Percentiles rank a stretch among this genome's conserved stretches.
These are phyloP conservation scores for Phycodurus eques DNA, from an alignment of 2,113 vertebrate genomes.

Conservation along the genomic window DNA sequence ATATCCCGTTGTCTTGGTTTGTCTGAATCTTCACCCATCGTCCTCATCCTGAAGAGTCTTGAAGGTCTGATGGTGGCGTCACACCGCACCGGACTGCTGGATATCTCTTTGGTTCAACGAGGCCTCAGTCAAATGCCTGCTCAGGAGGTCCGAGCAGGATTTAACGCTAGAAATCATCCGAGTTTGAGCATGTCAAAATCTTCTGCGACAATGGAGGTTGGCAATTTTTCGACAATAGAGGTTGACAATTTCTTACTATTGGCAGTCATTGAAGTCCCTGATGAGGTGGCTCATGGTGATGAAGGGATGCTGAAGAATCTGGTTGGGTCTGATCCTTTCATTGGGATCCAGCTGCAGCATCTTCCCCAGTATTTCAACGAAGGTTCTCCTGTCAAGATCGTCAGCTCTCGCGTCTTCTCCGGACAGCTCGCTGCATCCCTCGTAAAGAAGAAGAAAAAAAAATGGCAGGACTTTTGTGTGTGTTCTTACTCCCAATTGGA, in stretches of 20 bases:
- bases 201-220: neutral
- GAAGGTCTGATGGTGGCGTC: neutral
- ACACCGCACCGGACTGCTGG: neutral
- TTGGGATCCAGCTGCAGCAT: slow-evolving; percentile 6
- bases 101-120: slow-evolving; percentile 1
- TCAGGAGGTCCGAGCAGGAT: slow-evolving; percentile 2
- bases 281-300: slow-evolving; percentile 8
- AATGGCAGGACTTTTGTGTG: neutral
- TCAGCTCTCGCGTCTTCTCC: slow-evolving; percentile 4
- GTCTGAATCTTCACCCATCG: neutral
- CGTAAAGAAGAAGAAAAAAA: neutral
- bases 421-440: neutral
- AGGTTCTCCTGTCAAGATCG: neutral
- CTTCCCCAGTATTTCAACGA: slow-evolving; percentile 5
- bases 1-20: neutral
- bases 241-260: slow-evolving; percentile 4
- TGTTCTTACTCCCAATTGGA: too few relatives aligned
- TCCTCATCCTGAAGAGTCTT: neutral
- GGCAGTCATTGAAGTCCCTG: neutral
- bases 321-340: neutral
- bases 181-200: neutral
- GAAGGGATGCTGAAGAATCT: slow-evolving; percentile 13
- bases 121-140: neutral
- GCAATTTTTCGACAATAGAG: neutral
- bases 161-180: neutral